Conservation (phyloP, 2,888 invertebrate species). For the Carcina quercana region DNA sequence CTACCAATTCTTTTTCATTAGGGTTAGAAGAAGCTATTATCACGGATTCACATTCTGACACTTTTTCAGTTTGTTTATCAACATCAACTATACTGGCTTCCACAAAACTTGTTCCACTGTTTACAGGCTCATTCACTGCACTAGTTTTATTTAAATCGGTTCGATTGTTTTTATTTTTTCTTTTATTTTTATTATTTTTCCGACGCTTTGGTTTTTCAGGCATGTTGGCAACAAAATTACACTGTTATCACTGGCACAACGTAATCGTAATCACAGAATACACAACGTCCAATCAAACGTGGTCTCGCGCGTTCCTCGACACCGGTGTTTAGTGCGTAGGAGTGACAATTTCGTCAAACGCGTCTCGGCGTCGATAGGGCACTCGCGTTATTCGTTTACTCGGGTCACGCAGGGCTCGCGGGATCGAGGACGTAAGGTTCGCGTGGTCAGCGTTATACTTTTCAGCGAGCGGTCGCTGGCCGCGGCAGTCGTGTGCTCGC, state of each 20-base stretch:
- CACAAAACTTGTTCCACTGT: conserved; percentile 24
- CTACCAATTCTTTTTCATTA: no score
- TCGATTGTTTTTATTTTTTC: conserved; percentile 54
- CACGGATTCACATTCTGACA: conserved; percentile 4
- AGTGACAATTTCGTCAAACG: conserved; percentile 36
- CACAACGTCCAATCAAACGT: conserved; percentile 39
- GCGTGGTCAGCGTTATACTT: conserved; percentile 46
- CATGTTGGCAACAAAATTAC: conserved; percentile 44
- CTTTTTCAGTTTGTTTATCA: conserved; percentile 16
- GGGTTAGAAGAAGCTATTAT: no score
- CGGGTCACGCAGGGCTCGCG: conserved; percentile 41
- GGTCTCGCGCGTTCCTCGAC: conserved; percentile 36
- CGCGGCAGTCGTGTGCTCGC: conserved; percentile 65
- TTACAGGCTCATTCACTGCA: conserved; percentile 27
- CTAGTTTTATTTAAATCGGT: conserved; percentile 32
- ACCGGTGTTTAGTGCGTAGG: conserved; percentile 53
- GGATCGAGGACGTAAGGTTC: conserved; percentile 32
- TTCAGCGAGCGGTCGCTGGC: conserved; percentile 57
- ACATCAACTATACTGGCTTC: conserved; percentile 14
- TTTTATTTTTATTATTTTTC: conserved; percentile 64
- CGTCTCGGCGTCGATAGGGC: conserved; percentile 35
- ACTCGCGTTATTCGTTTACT: conserved; percentile 32
- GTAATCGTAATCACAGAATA: conserved; percentile 47
- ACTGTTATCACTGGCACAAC: conserved; percentile 58
- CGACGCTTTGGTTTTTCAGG: conserved; percentile 60